Evolutionary conservation across 2,797 vertebrate genomes (phyloP).

Genomic region (Premnoplex brunnescens): DNA sequence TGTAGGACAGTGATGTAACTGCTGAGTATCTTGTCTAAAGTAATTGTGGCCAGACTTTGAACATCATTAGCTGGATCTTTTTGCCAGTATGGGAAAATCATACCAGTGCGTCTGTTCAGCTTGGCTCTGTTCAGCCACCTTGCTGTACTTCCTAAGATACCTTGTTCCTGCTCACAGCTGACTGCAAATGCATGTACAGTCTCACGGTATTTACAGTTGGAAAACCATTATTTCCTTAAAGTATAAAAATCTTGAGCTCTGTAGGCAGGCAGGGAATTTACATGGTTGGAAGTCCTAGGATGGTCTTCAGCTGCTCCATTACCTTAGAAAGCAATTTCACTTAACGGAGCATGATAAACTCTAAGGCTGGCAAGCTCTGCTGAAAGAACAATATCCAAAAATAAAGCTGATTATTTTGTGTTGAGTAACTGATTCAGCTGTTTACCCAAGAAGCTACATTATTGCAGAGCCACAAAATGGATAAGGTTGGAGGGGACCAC

Average conservation of each 20-base stretch:
- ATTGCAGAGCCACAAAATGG: background rate
- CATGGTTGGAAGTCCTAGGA: background rate
- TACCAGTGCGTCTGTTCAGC: background rate
- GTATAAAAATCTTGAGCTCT: background rate
- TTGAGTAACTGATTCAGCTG: background rate
- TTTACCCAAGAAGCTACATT: background rate
- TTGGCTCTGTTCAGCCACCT: background rate
- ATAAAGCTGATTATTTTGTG: background rate
- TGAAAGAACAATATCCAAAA: background rate
- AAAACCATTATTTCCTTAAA: background rate
- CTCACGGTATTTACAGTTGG: rapidly evolving
- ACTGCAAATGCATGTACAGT: background rate
- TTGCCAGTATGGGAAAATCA: background rate
- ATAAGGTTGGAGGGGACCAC: background rate
- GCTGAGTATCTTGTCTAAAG: background rate
- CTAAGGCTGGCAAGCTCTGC: background rate
- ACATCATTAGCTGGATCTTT: background rate
- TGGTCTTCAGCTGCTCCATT: background rate
- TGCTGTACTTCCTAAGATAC: background rate
- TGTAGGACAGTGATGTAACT: background rate
- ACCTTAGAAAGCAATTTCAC: background rate
- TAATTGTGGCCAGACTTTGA: background rate
- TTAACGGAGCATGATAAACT: background rate
- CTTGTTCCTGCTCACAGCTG: background rate
- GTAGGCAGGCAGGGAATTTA: background rate